Conservation (phyloP, 2,113 vertebrate species). For the Galemys pyrenaicus region DNA sequence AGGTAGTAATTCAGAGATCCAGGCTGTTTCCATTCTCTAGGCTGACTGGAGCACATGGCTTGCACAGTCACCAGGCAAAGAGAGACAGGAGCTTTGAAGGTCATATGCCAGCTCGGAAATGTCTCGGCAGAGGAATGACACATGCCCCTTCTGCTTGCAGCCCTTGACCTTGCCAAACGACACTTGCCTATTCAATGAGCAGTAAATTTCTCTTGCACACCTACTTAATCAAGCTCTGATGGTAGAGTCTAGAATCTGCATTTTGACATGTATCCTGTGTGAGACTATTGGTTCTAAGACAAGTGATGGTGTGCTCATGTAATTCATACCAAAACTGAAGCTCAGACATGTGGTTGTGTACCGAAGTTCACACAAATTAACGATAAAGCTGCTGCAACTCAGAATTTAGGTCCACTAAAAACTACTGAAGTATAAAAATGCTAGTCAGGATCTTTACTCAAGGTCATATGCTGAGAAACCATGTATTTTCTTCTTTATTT, state of each 20-base stretch:
- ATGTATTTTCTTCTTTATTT: neutral
- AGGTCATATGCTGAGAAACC: neutral
- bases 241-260: neutral
- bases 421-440: neutral
- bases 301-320: neutral
- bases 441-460: neutral
- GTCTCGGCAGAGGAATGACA: neutral
- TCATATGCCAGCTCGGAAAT: neutral
- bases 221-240: neutral
- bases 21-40: neutral
- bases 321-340: neutral
- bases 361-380: neutral
- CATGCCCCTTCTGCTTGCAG: neutral
- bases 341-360: neutral
- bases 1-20: neutral
- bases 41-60: neutral
- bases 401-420: neutral
- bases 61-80: neutral
- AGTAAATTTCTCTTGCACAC: neutral
- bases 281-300: neutral
- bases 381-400: neutral
- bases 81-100: neutral
- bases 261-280: neutral
- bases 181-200: neutral
- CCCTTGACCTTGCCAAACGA: neutral